Evolutionary conservation across 2,888 invertebrate species (phyloP), one percentile per base, ranked within the genome.

Genomic region (Lymantria dispar): DNA sequence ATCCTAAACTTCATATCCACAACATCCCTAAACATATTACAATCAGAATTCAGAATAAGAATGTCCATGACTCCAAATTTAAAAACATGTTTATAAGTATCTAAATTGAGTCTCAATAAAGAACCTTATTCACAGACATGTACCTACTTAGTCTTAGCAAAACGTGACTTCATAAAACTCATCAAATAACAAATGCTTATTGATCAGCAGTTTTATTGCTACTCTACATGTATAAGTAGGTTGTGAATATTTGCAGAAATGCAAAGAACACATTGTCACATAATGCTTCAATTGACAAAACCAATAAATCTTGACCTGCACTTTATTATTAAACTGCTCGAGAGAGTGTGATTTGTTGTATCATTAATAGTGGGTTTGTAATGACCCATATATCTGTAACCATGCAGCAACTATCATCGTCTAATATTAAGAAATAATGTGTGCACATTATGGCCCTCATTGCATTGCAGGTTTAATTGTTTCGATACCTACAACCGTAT

Each of bases 161-260:
- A 55, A 61, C 58, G 55, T 64, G 58, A 55, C 45, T 48, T 9
- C 7, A 45, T 43, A 43, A 8, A n/a, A 38, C 10, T 44, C 43
- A 45, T 40, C 30, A 30, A 46, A 44, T 46, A 49, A 45, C 42
- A 42, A 47, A 9, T 10, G 12, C 43, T 56, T 47, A 50, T 48
- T 56, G 52, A 50, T 56, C 48, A 14, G 44, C 60, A 52, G 8
- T 53, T 52, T 59, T 45, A 52, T 45, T 31, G 14, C 29, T 22
- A 9, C 43, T 50, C 47, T 56, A 57, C 22, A 22, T 22, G 5
- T 14, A 31, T 43, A 50, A 30, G 13, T 38, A 47, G 40, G 22
- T 9, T 47, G 43, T 51, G 11, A 22, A 13, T 31, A 7, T 38
- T 13, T 13, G 39, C 43, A 40, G 22, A 22, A 39, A 22, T 14